Conservation (phyloP, 2,797 vertebrate species). For the Crax fasciolata region DNA sequence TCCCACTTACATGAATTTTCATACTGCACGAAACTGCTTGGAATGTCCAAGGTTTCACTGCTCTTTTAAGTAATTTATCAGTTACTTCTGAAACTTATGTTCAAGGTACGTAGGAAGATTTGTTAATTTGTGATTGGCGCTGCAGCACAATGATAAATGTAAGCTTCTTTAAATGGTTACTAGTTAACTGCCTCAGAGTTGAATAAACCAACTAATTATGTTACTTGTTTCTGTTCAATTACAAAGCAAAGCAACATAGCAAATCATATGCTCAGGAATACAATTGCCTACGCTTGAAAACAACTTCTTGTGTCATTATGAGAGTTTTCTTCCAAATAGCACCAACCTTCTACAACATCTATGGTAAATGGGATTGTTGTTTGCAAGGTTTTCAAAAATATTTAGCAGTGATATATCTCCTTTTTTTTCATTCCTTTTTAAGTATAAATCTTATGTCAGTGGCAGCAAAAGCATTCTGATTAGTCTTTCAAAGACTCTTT, state of each 20-base stretch:
- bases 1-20: neutral
- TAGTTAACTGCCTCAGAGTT: neutral
- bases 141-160: neutral
- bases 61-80: neutral
- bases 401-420: neutral
- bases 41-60: neutral
- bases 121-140: neutral
- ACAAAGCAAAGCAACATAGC: neutral
- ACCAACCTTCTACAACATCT: neutral
- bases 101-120: neutral
- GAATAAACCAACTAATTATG: neutral
- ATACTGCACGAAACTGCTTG: neutral
- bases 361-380: neutral
- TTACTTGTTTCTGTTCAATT: neutral
- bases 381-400: neutral
- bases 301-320: neutral
- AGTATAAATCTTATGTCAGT: neutral
- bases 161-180: neutral
- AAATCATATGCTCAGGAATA: neutral
- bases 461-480: neutral
- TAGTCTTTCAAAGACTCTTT: neutral
- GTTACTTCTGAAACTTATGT: conserved; percentile 5
- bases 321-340: neutral
- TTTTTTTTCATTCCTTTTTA: neutral
- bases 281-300: neutral